phyloP scores from a whole-genome alignment of 2,113 vertebrate species.

The Mastomys natalensis region DNA sequence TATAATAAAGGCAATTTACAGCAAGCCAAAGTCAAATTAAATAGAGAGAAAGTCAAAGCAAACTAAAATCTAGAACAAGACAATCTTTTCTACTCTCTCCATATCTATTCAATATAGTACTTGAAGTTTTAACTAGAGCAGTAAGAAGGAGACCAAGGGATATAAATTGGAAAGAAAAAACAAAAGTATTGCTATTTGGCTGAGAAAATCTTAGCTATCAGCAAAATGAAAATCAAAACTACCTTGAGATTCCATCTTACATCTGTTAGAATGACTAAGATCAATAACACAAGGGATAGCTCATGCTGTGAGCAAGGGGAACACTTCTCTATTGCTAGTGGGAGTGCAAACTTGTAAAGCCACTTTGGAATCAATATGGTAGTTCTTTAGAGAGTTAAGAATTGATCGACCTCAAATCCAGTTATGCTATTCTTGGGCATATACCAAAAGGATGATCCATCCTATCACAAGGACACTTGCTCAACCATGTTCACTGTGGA shows the following conservation, averaged over 20 bases:
- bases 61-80: background rate
- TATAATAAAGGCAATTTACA: background rate
- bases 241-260: background rate
- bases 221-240: background rate
- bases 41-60: background rate
- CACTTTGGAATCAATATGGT: background rate
- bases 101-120: background rate
- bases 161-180: background rate
- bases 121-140: background rate
- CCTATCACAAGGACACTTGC: background rate
- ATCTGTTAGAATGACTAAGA: background rate
- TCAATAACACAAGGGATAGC: background rate
- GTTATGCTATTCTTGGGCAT: background rate
- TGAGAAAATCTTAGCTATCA: background rate
- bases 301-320: background rate
- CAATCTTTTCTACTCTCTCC: background rate
- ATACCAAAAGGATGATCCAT: background rate
- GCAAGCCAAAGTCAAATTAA: background rate
- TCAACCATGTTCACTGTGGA: background rate
- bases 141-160: background rate
- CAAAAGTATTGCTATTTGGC: background rate
- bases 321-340: background rate
- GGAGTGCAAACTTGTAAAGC: background rate
- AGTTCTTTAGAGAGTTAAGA: background rate
- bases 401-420: background rate